Percentiles rank a stretch among this genome's conserved stretches.
Evolutionary conservation across 2,888 invertebrate species (phyloP).

Genomic region (Lottia scabra): DNA sequence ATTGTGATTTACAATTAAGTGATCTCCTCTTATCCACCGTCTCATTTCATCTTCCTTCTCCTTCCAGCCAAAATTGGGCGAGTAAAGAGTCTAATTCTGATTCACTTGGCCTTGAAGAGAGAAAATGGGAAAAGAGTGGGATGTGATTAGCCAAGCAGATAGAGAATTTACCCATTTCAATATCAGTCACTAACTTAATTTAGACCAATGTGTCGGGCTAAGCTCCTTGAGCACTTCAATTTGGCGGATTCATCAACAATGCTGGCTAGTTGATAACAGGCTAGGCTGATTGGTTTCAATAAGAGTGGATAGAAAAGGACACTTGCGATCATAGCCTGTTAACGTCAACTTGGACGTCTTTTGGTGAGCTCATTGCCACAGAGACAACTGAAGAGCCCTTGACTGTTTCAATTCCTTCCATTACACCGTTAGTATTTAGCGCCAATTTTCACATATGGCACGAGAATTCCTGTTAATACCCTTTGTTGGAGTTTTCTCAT

Average conservation of each 20-base stretch:
- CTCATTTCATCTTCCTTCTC: background rate
- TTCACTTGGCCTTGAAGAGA: background rate
- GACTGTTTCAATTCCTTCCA: conserved; percentile 1
- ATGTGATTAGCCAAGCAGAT: conserved; percentile 3
- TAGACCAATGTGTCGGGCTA: conserved; percentile 21
- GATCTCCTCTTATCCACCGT: background rate
- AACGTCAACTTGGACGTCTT: conserved; percentile 1
- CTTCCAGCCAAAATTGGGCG: conserved; percentile 4
- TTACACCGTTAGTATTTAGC: conserved; percentile 1
- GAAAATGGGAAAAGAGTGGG: conserved; percentile 1
- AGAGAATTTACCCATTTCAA: conserved; percentile 5
- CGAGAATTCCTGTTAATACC: background rate
- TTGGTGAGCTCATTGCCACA: conserved; percentile 3
- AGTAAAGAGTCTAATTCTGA: conserved; percentile 1
- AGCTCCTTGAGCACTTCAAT: conserved; percentile 22
- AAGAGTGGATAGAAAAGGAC: background rate
- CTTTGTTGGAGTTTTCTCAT: background rate
- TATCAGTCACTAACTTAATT: conserved; percentile 16
- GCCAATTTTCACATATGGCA: conserved; percentile 5
- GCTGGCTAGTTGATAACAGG: background rate
- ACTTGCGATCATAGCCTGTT: conserved; percentile 2
- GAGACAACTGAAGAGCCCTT: background rate
- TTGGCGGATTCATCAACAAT: conserved; percentile 13
- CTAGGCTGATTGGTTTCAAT: background rate
- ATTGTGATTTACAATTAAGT: conserved; percentile 7